Evolutionary conservation across 2,797 vertebrate genomes (phyloP).

Genomic region (Darevskia nairensis): DNA sequence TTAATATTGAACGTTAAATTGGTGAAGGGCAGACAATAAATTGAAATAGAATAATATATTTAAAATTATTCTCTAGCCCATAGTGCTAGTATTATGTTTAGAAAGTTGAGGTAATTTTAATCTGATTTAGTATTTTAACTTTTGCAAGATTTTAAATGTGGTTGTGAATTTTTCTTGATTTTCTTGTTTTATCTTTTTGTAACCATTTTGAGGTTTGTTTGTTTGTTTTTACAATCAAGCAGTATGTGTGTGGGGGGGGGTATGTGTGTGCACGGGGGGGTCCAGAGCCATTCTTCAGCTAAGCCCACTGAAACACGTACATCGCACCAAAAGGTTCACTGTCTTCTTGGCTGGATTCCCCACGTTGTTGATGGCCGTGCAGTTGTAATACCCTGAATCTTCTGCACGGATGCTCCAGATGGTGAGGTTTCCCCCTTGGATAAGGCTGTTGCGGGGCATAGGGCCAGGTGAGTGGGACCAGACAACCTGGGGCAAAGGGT

Average conservation of each 20-base stretch:
- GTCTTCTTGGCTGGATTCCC: constrained; percentile 95
- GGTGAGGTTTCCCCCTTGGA: constrained; percentile 85
- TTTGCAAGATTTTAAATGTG: too few species aligned
- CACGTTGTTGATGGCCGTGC: constrained; percentile 95
- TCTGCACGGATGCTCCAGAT: constrained; percentile 84
- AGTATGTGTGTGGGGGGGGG: too few species aligned
- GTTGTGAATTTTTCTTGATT: too few species aligned
- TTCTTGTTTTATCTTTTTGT: too few species aligned
- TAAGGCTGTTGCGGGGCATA: constrained; percentile 84
- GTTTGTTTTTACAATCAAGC: too few species aligned
- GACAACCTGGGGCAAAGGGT: constrained; percentile 86
- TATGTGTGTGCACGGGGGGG: not conserved
- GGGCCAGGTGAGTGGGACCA: constrained; percentile 90
- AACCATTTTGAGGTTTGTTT: too few species aligned
- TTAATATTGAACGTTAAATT: too few species aligned
- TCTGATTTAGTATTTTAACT: too few species aligned
- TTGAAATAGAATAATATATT: not conserved
- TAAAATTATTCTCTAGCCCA: not conserved
- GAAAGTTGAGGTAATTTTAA: too few species aligned
- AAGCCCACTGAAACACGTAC: constrained; percentile 76
- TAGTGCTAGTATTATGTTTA: constrained; percentile 10
- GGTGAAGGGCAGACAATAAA: too few species aligned
- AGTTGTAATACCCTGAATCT: constrained; percentile 95
- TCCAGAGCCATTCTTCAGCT: constrained; percentile 4
- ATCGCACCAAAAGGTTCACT: constrained; percentile 91